Evolutionary conservation across 2,113 vertebrate species (phyloP).

Genomic region (Gila orcuttii): DNA sequence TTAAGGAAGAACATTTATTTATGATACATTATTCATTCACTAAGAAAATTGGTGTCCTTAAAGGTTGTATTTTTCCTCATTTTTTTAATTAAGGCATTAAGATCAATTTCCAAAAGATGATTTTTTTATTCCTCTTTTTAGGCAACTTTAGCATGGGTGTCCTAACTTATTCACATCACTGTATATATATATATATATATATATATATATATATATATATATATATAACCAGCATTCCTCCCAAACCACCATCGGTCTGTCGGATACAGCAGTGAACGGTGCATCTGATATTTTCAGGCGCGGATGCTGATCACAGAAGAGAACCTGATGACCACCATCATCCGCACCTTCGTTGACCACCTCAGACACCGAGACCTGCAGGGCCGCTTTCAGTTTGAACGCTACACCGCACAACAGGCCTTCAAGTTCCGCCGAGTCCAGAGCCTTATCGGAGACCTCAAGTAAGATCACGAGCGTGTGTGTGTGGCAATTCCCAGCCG

Average conservation of each 20-base stretch:
- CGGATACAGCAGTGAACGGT: background rate
- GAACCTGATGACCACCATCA: conserved; percentile 94
- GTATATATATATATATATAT: too few species aligned
- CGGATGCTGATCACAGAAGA: conserved; percentile 96
- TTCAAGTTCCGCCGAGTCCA: conserved; percentile 96
- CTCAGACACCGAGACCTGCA: conserved; percentile 90
- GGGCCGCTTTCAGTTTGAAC: conserved; percentile 96
- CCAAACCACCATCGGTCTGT: background rate
- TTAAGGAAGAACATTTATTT: too few species aligned
- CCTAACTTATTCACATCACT: too few species aligned
- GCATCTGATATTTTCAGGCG: conserved; percentile 76
- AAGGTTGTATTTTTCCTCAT: too few species aligned
- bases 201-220: too few species aligned
- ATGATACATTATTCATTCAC: too few species aligned
- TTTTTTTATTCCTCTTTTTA: too few species aligned
- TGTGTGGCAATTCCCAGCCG: background rate
- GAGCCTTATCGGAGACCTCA: conserved; percentile 95
- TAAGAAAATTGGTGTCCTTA: too few species aligned
- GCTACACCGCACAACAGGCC: conserved; percentile 93
- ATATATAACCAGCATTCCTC: background rate
- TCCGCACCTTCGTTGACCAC: conserved; percentile 94
- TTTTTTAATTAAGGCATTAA: too few species aligned
- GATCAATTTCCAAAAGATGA: too few species aligned
- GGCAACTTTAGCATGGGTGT: too few species aligned
- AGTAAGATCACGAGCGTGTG: conserved; percentile 76